A percentile compares a stretch with the other conserved stretches of the same genome.
phyloP scores from a whole-genome alignment of 2,888 invertebrate genomes.

The Hypsopygia costalis region DNA sequence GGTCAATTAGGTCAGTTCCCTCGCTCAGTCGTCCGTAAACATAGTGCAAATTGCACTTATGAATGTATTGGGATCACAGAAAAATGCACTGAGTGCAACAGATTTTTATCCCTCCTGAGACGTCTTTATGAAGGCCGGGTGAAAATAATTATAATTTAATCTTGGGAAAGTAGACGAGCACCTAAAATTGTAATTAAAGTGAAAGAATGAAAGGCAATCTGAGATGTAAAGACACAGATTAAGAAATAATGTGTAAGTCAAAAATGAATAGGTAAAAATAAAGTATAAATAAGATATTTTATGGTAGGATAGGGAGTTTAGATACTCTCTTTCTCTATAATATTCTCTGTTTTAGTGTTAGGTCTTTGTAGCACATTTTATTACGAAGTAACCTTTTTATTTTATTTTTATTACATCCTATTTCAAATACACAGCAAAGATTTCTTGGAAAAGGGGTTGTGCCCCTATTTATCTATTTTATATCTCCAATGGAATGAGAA shows the following conservation, averaged over 20 bases:
- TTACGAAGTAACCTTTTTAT: too few species aligned
- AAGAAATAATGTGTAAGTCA: conserved; percentile 1
- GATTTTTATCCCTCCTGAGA: conserved; percentile 20
- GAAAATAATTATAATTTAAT: conserved; percentile 17
- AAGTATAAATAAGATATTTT: too few species aligned
- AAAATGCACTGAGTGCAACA: conserved; percentile 28
- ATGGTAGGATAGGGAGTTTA: too few species aligned
- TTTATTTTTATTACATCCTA: too few species aligned
- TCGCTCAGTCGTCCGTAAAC: conserved; percentile 29
- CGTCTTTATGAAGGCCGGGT: conserved; percentile 20
- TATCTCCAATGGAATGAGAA: conserved; percentile 21
- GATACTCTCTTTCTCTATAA: too few species aligned
- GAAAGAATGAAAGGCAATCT: conserved; percentile 14
- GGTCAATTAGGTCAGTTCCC: conserved; percentile 4
- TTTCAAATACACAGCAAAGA: too few species aligned
- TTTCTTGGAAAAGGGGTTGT: background rate
- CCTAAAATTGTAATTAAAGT: conserved; percentile 22
- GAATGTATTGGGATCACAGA: conserved; percentile 37
- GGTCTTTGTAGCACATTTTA: too few species aligned
- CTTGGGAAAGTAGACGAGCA: conserved; percentile 11
- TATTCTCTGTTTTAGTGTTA: too few species aligned
- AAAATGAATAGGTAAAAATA: conserved; percentile 1
- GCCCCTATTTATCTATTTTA: background rate
- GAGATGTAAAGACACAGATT: conserved; percentile 10
- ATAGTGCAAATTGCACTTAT: conserved; percentile 27